Base-by-base conservation (phyloP, 30 jellyfish, hydroid and myxozoan genomes). In the Mastigias papua region DNA sequence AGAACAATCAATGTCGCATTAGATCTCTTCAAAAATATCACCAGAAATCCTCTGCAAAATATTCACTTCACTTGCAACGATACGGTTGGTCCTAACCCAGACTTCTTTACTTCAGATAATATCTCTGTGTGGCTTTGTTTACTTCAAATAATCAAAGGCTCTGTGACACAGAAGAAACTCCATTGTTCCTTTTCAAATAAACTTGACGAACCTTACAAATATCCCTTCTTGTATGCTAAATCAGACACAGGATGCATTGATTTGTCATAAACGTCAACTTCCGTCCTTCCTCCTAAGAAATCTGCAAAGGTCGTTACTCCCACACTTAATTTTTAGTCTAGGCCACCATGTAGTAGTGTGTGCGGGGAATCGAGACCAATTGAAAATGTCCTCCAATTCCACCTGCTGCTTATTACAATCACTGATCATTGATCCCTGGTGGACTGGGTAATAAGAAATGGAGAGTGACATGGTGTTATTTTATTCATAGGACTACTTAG, bases 351-450 rank as follows among this genome's bases (percentile, higher is more conserved):
- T 63, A 6, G 19, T 42, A 21, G 19, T 23, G 74, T 63, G 74
- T 23, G 74, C 20, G 42, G 74, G 37, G 6, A 63, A 63, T 51
- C 74, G 74, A 63, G 74, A 63, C 74, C 17, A 63, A 10, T 63
- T 63, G 10, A 63, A 63, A 42, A 63, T 63, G 74, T 27, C 74
- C 26, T 63, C 74, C 74, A 23, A 63, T 17, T 26, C 37, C 42
- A 63, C 74, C 74, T 63, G 74, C 23, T 63, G n/a, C 42, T 63
- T 17, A 63, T 63, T 63, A 26, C 21, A 1, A 51, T 51, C 17
- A n/a, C 67, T 51, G 74, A 63, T 63, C 74, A 17, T 63, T 63
- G 74, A 63, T 63, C 74, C 42, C 74, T 63, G 74, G 74, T 63
- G 74, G 74, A 3, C 11, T 5, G 54, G 54, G 10, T 3, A 37